These are phyloP conservation scores for Leucophenga varia DNA, from an alignment of 1,140 invertebrate species.

Conservation along the genomic window DNA sequence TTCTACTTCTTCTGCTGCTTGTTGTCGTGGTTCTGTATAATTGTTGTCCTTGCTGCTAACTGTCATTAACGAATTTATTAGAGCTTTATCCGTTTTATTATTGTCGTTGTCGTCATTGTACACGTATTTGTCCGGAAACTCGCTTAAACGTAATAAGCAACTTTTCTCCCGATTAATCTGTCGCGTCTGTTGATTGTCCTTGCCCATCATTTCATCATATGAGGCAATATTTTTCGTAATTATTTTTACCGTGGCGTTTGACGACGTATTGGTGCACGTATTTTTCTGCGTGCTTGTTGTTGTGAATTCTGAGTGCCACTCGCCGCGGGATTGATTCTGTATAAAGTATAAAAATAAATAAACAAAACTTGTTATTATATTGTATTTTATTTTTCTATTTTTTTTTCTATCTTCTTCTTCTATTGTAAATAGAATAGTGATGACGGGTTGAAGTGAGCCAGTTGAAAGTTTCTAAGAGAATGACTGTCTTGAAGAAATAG, in stretches of 20 bases:
- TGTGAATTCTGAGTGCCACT: constrained; percentile 31
- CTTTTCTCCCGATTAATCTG: too few relatives aligned
- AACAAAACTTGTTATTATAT: background rate
- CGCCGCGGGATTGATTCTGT: constrained; percentile 39
- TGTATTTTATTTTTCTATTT: background rate
- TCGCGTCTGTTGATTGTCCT: background rate
- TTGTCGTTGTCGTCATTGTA: constrained; percentile 3
- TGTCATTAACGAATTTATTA: background rate
- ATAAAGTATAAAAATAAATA: background rate
- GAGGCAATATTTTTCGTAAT: constrained; percentile 15
- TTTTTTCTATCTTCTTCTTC: too few relatives aligned
- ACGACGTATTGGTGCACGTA: constrained; percentile 30
- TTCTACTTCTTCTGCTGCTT: constrained; percentile 10
- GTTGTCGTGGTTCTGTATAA: background rate
- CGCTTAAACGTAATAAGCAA: too few relatives aligned
- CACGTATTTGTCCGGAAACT: too few relatives aligned
- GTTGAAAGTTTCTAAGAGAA: too few relatives aligned
- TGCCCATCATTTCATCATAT: constrained; percentile 5
- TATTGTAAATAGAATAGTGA: background rate
- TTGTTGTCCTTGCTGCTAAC: background rate
- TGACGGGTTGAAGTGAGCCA: background rate
- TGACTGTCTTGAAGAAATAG: too few relatives aligned
- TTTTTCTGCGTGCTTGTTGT: constrained; percentile 28
- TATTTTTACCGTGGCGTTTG: constrained; percentile 38
- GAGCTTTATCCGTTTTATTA: constrained; percentile 10